These are phyloP conservation scores for Syritta pipiens DNA, from an alignment of 2,888 invertebrate genomes.

Conservation along the genomic window DNA sequence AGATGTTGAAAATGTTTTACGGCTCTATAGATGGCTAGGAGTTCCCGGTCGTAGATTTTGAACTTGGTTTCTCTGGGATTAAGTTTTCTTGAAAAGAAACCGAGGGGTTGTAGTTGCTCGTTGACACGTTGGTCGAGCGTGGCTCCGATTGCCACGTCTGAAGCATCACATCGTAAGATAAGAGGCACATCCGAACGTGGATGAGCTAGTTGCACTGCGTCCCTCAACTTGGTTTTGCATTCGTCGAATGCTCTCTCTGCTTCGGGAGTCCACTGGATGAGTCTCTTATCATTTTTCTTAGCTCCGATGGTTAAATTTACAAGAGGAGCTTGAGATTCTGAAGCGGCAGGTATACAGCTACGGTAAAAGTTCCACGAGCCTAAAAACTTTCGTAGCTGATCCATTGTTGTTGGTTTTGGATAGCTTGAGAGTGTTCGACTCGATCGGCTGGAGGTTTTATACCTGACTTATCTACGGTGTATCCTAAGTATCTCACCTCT, in stretches of 20 bases:
- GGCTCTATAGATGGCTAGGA: constrained; percentile 21
- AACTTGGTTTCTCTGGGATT: constrained; percentile 1
- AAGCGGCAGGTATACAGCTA: constrained; percentile 18
- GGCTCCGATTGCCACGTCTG: constrained; percentile 8
- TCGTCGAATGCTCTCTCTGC: constrained; percentile 9
- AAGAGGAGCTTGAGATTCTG: constrained; percentile 29
- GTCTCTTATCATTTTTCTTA: constrained; percentile 28
- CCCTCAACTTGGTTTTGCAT: constrained; percentile 22
- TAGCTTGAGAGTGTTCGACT: constrained; percentile 7
- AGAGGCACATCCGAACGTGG: constrained; percentile 1
- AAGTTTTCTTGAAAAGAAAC: constrained; percentile 75
- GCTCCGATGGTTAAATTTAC: constrained; percentile 9
- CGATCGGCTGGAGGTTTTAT: constrained; percentile 28
- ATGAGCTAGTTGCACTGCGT: constrained; percentile 30
- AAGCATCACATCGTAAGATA: constrained; percentile 9
- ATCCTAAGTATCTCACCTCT: constrained; percentile 32
- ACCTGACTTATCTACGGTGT: constrained; percentile 1
- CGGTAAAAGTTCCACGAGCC: constrained; percentile 44
- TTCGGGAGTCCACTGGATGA: background rate
- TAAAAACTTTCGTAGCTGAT: constrained; percentile 22
- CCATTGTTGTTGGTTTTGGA: constrained; percentile 19
- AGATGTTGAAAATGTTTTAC: constrained; percentile 39
- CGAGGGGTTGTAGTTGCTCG: constrained; percentile 60
- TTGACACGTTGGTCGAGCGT: constrained; percentile 10
- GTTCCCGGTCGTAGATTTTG: constrained; percentile 22